Conservation (phyloP, 2,797 vertebrate genomes). For the Schizothorax lantsangensis region DNA sequence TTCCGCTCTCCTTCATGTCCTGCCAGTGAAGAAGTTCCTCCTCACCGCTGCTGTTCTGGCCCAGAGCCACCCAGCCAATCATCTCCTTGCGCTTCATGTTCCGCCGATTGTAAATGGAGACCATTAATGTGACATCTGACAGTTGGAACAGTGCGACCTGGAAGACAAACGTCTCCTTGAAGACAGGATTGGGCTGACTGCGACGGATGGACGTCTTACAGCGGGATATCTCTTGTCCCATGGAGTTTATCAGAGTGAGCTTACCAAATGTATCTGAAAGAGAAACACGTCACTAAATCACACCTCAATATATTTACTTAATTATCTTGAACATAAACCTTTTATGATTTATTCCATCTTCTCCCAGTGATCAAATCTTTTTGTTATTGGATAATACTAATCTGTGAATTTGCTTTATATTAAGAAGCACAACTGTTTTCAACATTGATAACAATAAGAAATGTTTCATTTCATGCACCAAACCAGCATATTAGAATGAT, state of each 20-base stretch:
- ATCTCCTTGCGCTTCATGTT: slow-evolving; percentile 98
- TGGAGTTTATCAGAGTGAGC: slow-evolving; percentile 91
- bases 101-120: slow-evolving; percentile 91
- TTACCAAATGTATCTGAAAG: slow-evolving; percentile 91
- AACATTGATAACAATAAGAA: not conserved
- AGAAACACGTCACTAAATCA: not conserved
- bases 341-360: not conserved
- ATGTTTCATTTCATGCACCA: not conserved
- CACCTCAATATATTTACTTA: not conserved
- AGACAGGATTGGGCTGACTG: slow-evolving; percentile 94
- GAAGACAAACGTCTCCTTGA: slow-evolving; percentile 98
- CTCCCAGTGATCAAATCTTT: not conserved
- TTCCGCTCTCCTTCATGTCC: slow-evolving; percentile 90
- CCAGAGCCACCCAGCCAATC: slow-evolving; percentile 95
- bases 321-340: not conserved
- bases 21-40: slow-evolving; percentile 94
- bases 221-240: slow-evolving; percentile 93
- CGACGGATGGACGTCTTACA: slow-evolving; percentile 94
- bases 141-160: slow-evolving; percentile 98
- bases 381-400: not conserved
- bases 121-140: slow-evolving; percentile 92
- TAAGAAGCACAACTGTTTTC: not conserved
- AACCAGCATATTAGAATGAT: not conserved
- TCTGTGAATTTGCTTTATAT: not conserved
- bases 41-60: slow-evolving; percentile 92